Conservation (phyloP, 2,888 invertebrate species). For the Idaea biselata region DNA sequence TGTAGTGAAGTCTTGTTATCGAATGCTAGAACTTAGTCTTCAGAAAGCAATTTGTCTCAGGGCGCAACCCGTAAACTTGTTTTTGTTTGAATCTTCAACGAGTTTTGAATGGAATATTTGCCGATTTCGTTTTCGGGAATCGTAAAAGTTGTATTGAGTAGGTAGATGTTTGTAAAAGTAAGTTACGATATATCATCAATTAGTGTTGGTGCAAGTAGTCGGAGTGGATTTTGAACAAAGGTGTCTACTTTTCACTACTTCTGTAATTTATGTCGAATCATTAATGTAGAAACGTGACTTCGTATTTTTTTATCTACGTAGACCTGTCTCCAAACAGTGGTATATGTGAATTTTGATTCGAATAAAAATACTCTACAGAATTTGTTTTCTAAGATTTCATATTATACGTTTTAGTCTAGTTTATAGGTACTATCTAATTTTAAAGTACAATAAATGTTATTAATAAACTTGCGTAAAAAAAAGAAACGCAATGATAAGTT, state of each 20-base stretch:
- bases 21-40: conserved; percentile 15
- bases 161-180: too few relatives aligned
- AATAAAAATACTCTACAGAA: too few relatives aligned
- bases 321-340: not conserved
- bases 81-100: conserved; percentile 2
- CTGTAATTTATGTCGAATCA: not conserved
- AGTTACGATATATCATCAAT: too few relatives aligned
- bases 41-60: conserved; percentile 17
- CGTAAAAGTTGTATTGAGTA: not conserved
- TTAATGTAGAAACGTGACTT: not conserved
- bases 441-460: too few relatives aligned
- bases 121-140: not conserved
- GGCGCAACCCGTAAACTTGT: conserved; percentile 7
- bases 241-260: not conserved
- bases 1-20: conserved; percentile 13
- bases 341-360: not conserved
- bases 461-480: too few relatives aligned
- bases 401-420: too few relatives aligned
- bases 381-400: too few relatives aligned
- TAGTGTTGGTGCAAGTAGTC: not conserved
- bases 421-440: too few relatives aligned
- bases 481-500: too few relatives aligned
- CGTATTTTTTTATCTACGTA: not conserved
- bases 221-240: too few relatives aligned
- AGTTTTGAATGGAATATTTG: not conserved